Base-by-base conservation (phyloP, 2,113 vertebrate species). In the Paratilapia polleni region DNA sequence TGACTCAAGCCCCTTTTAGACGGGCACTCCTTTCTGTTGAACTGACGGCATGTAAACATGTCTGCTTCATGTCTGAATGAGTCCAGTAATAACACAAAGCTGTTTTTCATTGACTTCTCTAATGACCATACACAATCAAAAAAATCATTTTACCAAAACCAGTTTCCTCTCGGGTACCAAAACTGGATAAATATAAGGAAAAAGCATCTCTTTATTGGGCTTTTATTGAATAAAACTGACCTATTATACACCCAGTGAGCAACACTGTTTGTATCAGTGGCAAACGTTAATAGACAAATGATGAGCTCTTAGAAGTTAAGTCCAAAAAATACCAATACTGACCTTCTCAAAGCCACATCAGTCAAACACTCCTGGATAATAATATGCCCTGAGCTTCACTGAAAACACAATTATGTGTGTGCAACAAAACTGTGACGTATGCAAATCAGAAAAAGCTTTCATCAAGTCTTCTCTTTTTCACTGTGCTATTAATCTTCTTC, bases 251-350 rank as follows among this genome's bases (percentile, higher is more conserved):
- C 8, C 10, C 8, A 2, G 20, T 7, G 28, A 34, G 47, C 22
- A 2, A 8, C 52, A n/a, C 36, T 31, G 81, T 61, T 57, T 77
- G 14, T 38, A 66, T n/a, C 41, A n/a, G 12, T n/a, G 28, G 13
- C 31, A 79, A 36, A 17, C 14, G 56, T 19, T 12, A 41, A 49
- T 31, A 15, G 22, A 54, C 17, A 36, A 20, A 22, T 34, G 56
- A 60, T 77, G 59, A 47, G 26, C 41, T 58, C 8, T 89, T 49
- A 52, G 63, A 63, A 87, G 26, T 59, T 43, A 22, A 11, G 70
- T 38, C 36, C 75, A 34, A 52, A 82, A 74, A 70, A 59, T 77
- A 52, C 66, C 68, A 73, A 14, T n/a, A 13, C 17, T 17, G 47
- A 70, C 66, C 47, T 54, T 34, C 34, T 61, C 9, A 6, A 17